phyloP scores from a whole-genome alignment of 2,113 vertebrate genomes.

The Phycodurus eques region DNA sequence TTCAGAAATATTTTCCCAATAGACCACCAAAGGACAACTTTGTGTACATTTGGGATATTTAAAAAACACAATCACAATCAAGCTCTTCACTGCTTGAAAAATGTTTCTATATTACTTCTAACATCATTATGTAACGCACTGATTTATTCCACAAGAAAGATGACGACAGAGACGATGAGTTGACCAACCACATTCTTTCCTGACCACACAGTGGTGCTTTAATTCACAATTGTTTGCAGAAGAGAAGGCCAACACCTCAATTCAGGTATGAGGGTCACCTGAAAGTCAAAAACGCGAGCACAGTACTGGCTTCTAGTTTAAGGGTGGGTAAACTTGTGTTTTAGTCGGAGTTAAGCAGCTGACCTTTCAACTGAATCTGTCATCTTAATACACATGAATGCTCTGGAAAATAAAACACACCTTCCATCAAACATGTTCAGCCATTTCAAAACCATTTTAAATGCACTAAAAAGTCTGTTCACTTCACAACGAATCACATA shows the following conservation, averaged over 20 bases:
- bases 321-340: neutral
- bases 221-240: conserved; percentile 3
- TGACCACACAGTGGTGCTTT: conserved; percentile 2
- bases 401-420: neutral
- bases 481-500: neutral
- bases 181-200: neutral
- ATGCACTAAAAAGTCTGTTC: neutral
- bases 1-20: neutral
- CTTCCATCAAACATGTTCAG: neutral
- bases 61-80: too few relatives aligned
- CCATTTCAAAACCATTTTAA: neutral
- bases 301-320: neutral
- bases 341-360: neutral
- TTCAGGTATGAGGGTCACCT: neutral
- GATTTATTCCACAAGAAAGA: neutral
- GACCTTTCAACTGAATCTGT: too few relatives aligned
- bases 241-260: neutral
- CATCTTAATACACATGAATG: neutral
- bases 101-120: neutral
- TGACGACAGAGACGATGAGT: neutral
- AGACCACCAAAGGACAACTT: neutral
- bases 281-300: neutral
- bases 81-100: neutral
- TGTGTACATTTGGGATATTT: too few relatives aligned
- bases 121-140: neutral